Conservation (phyloP, 1,140 invertebrate genomes). For the Sitobion miscanthi region DNA sequence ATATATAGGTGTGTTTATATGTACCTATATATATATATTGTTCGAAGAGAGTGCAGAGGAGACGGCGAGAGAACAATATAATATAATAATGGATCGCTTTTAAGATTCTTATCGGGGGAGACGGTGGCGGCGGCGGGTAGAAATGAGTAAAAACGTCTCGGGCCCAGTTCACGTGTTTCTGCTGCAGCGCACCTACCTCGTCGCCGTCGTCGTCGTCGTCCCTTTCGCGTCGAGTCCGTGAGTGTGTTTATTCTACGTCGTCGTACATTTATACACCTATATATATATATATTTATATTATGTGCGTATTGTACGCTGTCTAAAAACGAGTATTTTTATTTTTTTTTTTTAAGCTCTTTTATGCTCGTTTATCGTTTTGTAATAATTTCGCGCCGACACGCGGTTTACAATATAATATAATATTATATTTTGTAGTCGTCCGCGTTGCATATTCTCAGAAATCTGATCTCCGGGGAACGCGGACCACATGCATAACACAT, state of each 20-base stretch:
- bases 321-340: background rate
- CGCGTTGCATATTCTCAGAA: background rate
- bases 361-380: background rate
- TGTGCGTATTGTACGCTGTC: background rate
- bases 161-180: background rate
- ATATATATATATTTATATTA: background rate
- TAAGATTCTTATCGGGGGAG: constrained; percentile 47
- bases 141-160: background rate
- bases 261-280: background rate
- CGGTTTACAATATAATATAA: background rate
- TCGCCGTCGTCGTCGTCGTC: constrained; percentile 17
- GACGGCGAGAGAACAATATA: constrained; percentile 7
- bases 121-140: background rate
- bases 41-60: background rate
- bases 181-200: background rate
- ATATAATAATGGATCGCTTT: constrained; percentile 42
- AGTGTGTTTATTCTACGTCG: background rate
- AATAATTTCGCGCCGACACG: background rate
- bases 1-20: background rate
- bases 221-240: background rate
- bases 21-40: no score
- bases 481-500: background rate
- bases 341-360: background rate
- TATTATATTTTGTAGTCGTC: background rate
- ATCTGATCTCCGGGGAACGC: background rate